Conservation (phyloP, 2,888 invertebrate species). For the Dolichopus griseipennis region DNA sequence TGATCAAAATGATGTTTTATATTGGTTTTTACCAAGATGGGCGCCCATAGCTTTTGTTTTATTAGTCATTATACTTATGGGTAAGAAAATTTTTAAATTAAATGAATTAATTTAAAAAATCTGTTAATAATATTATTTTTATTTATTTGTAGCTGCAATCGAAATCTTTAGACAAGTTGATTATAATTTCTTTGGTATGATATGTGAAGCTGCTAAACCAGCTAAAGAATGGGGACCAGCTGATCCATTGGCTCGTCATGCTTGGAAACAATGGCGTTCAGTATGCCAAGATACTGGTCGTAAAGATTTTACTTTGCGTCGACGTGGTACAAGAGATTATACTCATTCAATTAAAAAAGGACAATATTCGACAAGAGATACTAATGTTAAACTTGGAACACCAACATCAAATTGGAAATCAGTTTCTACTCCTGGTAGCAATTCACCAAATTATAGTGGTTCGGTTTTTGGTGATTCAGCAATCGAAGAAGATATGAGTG, state of each 20-base stretch:
- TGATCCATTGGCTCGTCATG: slow-evolving; percentile 42
- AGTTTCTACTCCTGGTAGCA: slow-evolving; percentile 39
- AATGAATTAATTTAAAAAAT: too few relatives aligned
- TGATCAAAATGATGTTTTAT: slow-evolving; percentile 34
- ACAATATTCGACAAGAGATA: slow-evolving; percentile 36
- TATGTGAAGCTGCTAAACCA: slow-evolving; percentile 42
- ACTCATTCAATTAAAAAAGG: slow-evolving; percentile 44
- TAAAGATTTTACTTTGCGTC: slow-evolving; percentile 40
- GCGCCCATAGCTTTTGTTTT: slow-evolving; percentile 38
- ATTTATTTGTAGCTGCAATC: slow-evolving; percentile 32
- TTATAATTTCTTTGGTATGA: slow-evolving; percentile 44
- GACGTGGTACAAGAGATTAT: slow-evolving; percentile 43
- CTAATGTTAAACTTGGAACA: slow-evolving; percentile 19
- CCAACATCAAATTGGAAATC: slow-evolving; percentile 36
- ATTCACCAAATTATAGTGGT: slow-evolving; percentile 43
- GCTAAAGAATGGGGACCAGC: slow-evolving; percentile 45
- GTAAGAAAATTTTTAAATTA: slow-evolving; percentile 7
- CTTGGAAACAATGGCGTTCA: slow-evolving; percentile 44
- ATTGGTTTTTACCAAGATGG: slow-evolving; percentile 39
- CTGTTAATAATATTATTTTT: neutral
- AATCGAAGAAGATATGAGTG: slow-evolving; percentile 43
- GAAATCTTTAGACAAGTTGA: slow-evolving; percentile 44
- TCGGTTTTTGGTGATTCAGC: slow-evolving; percentile 44
- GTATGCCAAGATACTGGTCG: slow-evolving; percentile 43
- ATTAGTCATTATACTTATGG: slow-evolving; percentile 31